Conservation (phyloP, 2,113 vertebrate genomes). For the Saccopteryx bilineata region DNA sequence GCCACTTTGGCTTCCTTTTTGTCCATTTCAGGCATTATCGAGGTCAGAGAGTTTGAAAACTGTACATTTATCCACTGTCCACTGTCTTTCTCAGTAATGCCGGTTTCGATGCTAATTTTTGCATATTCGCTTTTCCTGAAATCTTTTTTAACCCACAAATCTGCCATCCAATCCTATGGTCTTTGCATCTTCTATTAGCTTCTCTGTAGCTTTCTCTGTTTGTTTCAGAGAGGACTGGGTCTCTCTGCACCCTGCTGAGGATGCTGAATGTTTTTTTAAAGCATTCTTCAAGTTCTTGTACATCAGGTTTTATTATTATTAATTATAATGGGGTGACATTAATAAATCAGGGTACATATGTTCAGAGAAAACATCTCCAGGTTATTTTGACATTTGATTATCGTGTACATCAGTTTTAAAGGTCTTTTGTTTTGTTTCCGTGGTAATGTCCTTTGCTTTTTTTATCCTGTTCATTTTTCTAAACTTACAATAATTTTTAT, state of each 20-base stretch:
- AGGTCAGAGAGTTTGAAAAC: neutral
- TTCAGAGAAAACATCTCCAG: no score
- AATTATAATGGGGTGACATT: no score
- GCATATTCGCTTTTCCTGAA: neutral
- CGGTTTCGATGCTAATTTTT: constrained; percentile 3
- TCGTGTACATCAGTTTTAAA: neutral
- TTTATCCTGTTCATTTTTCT: neutral
- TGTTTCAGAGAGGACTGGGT: neutral
- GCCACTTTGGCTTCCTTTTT: neutral
- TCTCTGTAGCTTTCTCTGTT: neutral
- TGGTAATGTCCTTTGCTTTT: neutral
- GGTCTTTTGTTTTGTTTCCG: neutral
- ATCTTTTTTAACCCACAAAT: neutral
- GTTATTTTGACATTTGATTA: no score
- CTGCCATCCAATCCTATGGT: neutral
- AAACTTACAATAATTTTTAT: neutral
- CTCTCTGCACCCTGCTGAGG: neutral
- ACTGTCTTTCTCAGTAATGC: neutral
- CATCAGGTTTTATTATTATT: neutral
- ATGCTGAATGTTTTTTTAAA: neutral
- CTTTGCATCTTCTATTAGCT: neutral
- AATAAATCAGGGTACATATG: no score
- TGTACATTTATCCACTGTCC: neutral
- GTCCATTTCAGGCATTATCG: neutral
- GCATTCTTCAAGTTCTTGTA: neutral